Evolutionary conservation across 2,888 invertebrate genomes (phyloP).

Genomic region (Rhimphoctona megacephalus): DNA sequence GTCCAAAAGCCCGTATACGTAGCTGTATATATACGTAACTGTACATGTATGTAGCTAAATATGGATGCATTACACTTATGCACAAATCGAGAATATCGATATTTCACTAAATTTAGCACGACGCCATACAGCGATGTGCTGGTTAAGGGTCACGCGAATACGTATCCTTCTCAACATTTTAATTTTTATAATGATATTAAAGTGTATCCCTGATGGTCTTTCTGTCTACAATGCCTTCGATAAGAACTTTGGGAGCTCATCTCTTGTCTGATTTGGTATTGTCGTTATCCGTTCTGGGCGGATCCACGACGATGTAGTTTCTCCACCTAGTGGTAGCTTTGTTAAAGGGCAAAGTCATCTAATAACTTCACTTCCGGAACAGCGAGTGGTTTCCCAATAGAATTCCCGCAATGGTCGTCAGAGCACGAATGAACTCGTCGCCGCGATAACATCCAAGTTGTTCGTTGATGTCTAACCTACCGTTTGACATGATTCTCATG

Average conservation of each 20-base stretch:
- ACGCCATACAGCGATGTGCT: background rate
- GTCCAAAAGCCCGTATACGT: too few species aligned
- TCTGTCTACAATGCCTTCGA: constrained; percentile 45
- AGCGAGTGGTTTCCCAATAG: constrained; percentile 66
- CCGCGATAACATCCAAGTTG: constrained; percentile 35
- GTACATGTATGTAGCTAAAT: too few species aligned
- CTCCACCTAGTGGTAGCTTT: background rate
- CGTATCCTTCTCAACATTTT: background rate
- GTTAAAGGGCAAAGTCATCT: constrained; percentile 33
- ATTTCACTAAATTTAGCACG: background rate
- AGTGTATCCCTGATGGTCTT: constrained; percentile 68
- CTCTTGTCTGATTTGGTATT: background rate
- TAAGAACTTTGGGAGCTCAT: background rate
- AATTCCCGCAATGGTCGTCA: constrained; percentile 69
- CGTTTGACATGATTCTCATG: constrained; percentile 12
- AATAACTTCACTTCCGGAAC: constrained; percentile 29
- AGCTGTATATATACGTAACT: too few species aligned
- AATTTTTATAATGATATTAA: constrained; percentile 64
- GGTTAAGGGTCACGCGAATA: background rate
- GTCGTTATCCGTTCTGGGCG: constrained; percentile 10
- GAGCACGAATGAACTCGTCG: constrained; percentile 58
- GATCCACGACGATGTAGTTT: constrained; percentile 8
- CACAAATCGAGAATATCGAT: too few species aligned
- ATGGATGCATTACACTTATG: too few species aligned
- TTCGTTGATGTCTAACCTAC: background rate